Conservation (phyloP, 2,888 invertebrate species). For the Nephrotoma flavescens region DNA sequence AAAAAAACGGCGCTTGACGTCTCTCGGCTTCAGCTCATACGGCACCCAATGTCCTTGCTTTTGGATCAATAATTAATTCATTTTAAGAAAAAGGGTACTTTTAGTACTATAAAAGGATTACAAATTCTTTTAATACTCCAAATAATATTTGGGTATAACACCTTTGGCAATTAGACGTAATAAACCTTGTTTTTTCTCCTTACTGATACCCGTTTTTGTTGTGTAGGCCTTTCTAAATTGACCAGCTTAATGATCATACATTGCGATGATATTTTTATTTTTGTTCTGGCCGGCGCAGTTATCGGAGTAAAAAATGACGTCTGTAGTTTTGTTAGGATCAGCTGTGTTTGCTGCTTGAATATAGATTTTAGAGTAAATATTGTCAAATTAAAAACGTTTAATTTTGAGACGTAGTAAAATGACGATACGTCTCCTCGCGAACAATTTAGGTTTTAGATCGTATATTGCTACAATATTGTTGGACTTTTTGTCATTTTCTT, state of each 20-base stretch:
- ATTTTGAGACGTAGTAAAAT: background rate
- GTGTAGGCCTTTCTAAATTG: no score
- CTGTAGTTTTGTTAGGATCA: background rate
- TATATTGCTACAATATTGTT: background rate
- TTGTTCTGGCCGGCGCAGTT: no score
- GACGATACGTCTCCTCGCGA: background rate
- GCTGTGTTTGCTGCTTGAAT: background rate
- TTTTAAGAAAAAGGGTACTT: no score
- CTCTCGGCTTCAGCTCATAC: no score
- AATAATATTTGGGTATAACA: background rate
- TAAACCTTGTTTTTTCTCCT: background rate
- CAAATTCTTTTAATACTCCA: background rate
- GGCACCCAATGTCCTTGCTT: no score
- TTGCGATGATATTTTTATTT: no score
- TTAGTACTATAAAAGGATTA: no score
- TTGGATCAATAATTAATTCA: no score
- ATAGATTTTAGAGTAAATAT: background rate
- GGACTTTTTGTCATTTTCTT: background rate
- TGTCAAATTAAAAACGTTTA: background rate
- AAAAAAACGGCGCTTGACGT: no score
- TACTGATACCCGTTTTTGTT: no score
- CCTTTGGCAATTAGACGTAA: background rate
- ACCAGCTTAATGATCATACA: no score
- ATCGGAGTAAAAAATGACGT: no score
- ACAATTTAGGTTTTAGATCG: background rate